phyloP scores from a whole-genome alignment of 2,797 vertebrate genomes.

The Pipistrellus nathusii region DNA sequence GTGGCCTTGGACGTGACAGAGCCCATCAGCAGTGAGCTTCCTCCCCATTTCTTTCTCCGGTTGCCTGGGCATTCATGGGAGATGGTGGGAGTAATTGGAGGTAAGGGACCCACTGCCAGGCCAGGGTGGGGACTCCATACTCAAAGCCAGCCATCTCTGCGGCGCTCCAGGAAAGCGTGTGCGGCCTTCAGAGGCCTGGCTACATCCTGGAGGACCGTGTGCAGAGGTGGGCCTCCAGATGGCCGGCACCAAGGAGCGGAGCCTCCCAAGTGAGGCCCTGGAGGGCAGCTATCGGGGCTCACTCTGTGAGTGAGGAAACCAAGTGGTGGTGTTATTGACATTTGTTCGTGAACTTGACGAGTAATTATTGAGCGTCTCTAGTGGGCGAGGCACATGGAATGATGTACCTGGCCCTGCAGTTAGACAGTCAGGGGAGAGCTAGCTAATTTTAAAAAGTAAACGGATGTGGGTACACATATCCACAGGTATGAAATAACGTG shows the following conservation, averaged over 20 bases:
- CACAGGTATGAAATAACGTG: not conserved
- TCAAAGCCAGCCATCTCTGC: not conserved
- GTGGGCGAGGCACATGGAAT: too few species aligned
- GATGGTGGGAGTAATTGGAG: not conserved
- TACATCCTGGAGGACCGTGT: not conserved
- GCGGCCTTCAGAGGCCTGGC: not conserved
- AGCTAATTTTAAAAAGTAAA: constrained; percentile 5
- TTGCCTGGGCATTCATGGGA: not conserved
- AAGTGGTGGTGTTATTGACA: not conserved
- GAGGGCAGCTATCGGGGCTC: not conserved
- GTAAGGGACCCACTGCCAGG: not conserved
- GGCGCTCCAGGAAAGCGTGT: not conserved
- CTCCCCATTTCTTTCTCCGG: not conserved
- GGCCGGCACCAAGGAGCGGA: not conserved
- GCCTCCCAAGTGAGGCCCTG: too few species aligned
- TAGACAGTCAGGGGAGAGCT: not conserved
- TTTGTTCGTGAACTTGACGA: not conserved
- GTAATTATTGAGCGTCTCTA: not conserved
- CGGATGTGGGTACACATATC: not conserved
- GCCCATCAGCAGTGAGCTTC: not conserved
- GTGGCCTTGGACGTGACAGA: not conserved
- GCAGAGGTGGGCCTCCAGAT: not conserved
- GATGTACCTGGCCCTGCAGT: not conserved
- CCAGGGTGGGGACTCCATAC: not conserved
- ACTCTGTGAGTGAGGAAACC: not conserved